Conservation (phyloP, 2,113 vertebrate species). For the Rattus norvegicus region DNA sequence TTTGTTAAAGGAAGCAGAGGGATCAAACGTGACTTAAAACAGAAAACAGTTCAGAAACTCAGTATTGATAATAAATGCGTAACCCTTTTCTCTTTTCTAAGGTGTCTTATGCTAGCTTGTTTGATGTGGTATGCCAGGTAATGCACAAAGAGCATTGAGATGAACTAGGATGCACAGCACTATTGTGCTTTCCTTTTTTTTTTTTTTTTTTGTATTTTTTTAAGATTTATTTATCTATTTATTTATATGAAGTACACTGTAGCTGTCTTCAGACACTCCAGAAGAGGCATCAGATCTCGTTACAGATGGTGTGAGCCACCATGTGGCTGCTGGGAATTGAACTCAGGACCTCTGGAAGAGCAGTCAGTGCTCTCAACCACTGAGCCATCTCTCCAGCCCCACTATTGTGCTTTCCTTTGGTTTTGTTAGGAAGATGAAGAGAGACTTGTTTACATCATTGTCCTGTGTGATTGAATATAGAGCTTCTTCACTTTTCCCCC, state of each 20-base stretch:
- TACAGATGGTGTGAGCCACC: too few relatives aligned
- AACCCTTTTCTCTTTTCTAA: not conserved
- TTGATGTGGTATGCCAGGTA: not conserved
- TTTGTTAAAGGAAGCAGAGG: slow-evolving; percentile 32
- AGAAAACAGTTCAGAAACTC: slow-evolving; percentile 8
- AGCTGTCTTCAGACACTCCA: too few relatives aligned
- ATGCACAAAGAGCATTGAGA: not conserved
- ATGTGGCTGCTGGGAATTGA: too few relatives aligned
- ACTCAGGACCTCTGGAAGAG: too few relatives aligned
- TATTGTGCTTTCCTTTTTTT: not conserved
- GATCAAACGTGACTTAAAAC: not conserved
- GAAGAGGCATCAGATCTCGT: too few relatives aligned
- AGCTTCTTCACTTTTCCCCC: not conserved
- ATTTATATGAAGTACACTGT: too few relatives aligned
- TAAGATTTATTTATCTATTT: too few relatives aligned
- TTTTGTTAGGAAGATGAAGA: slow-evolving; percentile 24
- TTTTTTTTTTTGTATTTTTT: too few relatives aligned
- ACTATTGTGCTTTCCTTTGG: not conserved
- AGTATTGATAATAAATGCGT: not conserved
- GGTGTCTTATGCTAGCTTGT: not conserved
- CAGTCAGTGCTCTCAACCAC: too few relatives aligned
- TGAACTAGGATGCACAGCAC: not conserved
- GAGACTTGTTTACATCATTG: slow-evolving; percentile 43
- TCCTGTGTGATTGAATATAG: not conserved
- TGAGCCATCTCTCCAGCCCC: too few relatives aligned